A percentile compares a stretch with the other conserved stretches of the same genome.
Evolutionary conservation across 2,888 invertebrate genomes (phyloP).

Genomic region (Tenthredo notha): DNA sequence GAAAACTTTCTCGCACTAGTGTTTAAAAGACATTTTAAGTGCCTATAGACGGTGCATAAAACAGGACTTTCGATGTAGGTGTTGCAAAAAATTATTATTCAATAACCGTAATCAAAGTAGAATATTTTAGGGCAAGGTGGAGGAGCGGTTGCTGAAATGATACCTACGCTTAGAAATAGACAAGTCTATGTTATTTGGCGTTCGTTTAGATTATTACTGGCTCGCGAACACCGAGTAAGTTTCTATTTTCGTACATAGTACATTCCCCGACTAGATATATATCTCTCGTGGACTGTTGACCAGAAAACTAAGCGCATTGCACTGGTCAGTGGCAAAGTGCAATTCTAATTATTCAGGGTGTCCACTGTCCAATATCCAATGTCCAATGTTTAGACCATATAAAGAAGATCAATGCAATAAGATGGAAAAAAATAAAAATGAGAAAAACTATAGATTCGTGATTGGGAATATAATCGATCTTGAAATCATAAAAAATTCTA

Average conservation of each 20-base stretch:
- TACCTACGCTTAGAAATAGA: constrained; percentile 9
- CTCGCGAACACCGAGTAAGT: background rate
- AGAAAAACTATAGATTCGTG: background rate
- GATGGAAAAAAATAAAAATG: too few species aligned
- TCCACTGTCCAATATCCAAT: background rate
- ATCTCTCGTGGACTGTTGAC: background rate
- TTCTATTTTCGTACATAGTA: constrained; percentile 21
- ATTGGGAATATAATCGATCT: background rate
- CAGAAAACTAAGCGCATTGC: constrained; percentile 13
- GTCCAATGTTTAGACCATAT: too few species aligned
- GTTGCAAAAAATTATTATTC: too few species aligned
- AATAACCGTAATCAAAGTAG: background rate
- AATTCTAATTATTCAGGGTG: background rate
- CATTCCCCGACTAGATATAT: constrained; percentile 30
- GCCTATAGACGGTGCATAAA: too few species aligned
- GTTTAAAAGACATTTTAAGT: too few species aligned
- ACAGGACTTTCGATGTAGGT: too few species aligned
- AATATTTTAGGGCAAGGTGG: background rate
- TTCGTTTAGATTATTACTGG: constrained; percentile 36
- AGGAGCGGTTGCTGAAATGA: background rate
- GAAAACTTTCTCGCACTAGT: too few species aligned
- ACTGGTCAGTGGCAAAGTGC: constrained; percentile 19
- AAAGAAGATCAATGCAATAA: background rate
- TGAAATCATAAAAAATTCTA: background rate
- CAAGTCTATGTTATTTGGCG: constrained; percentile 17